Percentiles rank a stretch among this genome's conserved stretches.
Evolutionary conservation across 2,888 invertebrate species (phyloP).

Genomic region (Acronicta aceris): DNA sequence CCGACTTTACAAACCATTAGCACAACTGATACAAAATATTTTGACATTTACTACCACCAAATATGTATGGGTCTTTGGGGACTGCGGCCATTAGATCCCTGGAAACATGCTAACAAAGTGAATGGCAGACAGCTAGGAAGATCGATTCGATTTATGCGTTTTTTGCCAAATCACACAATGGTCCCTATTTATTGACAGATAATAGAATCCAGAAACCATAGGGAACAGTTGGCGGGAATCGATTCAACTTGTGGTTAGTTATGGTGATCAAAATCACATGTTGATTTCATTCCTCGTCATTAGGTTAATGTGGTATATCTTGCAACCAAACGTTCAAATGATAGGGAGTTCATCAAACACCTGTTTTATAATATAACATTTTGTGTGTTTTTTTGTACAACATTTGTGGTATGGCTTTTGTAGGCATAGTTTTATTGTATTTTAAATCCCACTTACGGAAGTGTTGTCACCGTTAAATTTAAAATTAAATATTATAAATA

Average conservation of each 20-base stretch:
- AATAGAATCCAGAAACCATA: conserved; percentile 74
- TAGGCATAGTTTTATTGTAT: conserved; percentile 16
- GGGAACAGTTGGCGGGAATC: conserved; percentile 84
- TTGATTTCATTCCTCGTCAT: conserved; percentile 71
- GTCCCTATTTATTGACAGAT: conserved; percentile 86
- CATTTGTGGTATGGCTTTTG: conserved; percentile 19
- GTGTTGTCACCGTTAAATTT: conserved; percentile 45
- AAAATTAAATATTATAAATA: conserved; percentile 42
- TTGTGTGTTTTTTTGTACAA: no score
- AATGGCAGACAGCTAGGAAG: conserved; percentile 82
- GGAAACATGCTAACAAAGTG: conserved; percentile 74
- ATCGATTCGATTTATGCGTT: conserved; percentile 88
- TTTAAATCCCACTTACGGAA: conserved; percentile 40
- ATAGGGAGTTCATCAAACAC: conserved; percentile 42
- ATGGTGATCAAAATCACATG: conserved; percentile 88
- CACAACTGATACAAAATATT: conserved; percentile 87
- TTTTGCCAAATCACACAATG: conserved; percentile 83
- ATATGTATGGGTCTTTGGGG: conserved; percentile 84
- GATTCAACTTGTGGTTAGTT: conserved; percentile 82
- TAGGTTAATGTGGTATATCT: conserved; percentile 60
- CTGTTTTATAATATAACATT: conserved; percentile 28
- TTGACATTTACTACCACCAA: conserved; percentile 82
- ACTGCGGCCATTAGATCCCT: conserved; percentile 72
- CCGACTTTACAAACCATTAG: conserved; percentile 83
- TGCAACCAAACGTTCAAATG: conserved; percentile 42